Conservation (phyloP, 2,113 vertebrate genomes). For the Nothoprocta perdicaria region DNA sequence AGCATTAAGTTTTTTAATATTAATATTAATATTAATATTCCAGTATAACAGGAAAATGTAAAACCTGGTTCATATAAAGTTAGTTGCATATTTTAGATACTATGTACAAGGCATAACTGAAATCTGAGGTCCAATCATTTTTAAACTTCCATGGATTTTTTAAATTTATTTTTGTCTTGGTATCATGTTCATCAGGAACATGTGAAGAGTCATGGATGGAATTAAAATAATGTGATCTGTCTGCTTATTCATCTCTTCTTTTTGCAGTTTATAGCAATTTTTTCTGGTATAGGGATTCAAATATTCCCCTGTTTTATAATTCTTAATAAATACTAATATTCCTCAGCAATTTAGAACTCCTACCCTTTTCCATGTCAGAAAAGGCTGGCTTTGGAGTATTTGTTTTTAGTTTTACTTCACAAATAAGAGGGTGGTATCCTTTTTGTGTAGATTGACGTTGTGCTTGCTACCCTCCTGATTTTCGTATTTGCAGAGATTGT, state of each 20-base stretch:
- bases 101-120: background rate
- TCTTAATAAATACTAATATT: background rate
- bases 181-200: background rate
- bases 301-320: background rate
- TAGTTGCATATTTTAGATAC: background rate
- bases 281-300: background rate
- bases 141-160: background rate
- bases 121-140: rapidly evolving
- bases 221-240: background rate
- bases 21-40: too few species aligned
- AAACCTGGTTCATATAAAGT: background rate
- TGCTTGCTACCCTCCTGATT: background rate
- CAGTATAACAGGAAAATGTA: background rate
- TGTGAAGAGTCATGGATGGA: background rate
- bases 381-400: background rate
- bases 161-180: background rate
- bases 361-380: background rate
- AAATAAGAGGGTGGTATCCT: background rate
- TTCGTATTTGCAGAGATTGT: background rate
- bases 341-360: background rate
- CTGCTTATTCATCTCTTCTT: background rate
- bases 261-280: background rate
- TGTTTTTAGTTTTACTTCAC: background rate
- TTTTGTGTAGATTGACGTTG: background rate
- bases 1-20: too few species aligned